Evolutionary conservation across 2,113 vertebrate species (phyloP).

Genomic region (Macaca mulatta): DNA sequence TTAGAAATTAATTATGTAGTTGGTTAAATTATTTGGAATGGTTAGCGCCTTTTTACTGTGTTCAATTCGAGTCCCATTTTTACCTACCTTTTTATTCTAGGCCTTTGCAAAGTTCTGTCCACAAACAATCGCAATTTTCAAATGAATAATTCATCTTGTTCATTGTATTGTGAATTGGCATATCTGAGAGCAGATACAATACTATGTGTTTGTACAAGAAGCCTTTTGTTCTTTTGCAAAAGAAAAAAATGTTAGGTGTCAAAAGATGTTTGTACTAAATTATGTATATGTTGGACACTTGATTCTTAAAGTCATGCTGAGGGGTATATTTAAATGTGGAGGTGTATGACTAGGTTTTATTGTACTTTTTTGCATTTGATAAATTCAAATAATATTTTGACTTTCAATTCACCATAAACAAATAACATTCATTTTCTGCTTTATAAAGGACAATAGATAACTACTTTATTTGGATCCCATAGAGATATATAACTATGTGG

Average conservation of each 20-base stretch:
- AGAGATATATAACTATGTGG: slow-evolving; percentile 35
- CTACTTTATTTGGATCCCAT: not conserved
- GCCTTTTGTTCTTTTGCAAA: slow-evolving; percentile 68
- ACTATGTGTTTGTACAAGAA: not conserved
- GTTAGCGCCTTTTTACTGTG: not conserved
- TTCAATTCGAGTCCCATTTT: not conserved
- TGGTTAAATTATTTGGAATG: not conserved
- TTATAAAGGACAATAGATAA: not conserved
- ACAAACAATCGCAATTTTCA: slow-evolving; percentile 42
- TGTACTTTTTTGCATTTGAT: not conserved
- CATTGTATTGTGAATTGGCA: slow-evolving; percentile 45
- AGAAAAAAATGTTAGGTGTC: slow-evolving; percentile 3
- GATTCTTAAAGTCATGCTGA: slow-evolving; percentile 9
- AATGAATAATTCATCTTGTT: slow-evolving; percentile 75
- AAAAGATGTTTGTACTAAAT: slow-evolving; percentile 67
- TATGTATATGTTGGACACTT: slow-evolving; percentile 50
- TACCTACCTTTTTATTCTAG: slow-evolving; percentile 19
- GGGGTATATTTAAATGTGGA: not conserved
- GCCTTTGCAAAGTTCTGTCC: not conserved
- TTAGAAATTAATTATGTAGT: not conserved
- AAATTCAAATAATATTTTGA: slow-evolving; percentile 22
- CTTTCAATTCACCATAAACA: slow-evolving; percentile 30
- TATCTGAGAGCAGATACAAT: slow-evolving; percentile 55
- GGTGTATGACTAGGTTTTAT: not conserved
- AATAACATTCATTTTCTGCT: slow-evolving; percentile 27